phyloP scores from a whole-genome alignment of 2,797 vertebrate genomes.

The Xenentodon cancila region DNA sequence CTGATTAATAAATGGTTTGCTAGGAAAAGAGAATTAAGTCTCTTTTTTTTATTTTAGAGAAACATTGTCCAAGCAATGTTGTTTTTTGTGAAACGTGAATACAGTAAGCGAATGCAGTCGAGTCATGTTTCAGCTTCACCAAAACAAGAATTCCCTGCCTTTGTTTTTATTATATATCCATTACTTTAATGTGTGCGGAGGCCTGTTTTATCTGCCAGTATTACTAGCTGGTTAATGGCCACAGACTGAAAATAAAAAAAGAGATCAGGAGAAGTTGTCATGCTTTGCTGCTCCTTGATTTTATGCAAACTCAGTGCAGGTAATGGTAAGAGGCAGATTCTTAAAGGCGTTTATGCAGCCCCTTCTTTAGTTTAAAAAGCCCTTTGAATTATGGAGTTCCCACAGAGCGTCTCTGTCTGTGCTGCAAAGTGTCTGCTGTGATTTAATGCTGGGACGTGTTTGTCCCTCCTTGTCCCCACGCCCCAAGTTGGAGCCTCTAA shows the following conservation, averaged over 20 bases:
- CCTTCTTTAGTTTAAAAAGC: slow-evolving; percentile 56
- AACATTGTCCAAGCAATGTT: too few species aligned
- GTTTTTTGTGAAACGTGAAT: too few species aligned
- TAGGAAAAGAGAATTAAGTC: too few species aligned
- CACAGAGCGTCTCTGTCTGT: slow-evolving; percentile 28
- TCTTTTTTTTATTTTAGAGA: too few species aligned
- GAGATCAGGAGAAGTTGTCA: slow-evolving; percentile 1
- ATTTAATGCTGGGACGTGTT: slow-evolving; percentile 68
- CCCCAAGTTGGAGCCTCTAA: slow-evolving; percentile 62
- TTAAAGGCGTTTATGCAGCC: slow-evolving; percentile 8
- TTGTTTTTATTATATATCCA: too few species aligned
- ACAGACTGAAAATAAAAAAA: neutral
- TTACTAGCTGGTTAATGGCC: too few species aligned
- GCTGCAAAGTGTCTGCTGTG: slow-evolving; percentile 47
- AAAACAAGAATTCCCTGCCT: too few species aligned
- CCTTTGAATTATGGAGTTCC: slow-evolving; percentile 70
- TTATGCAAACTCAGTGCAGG: slow-evolving; percentile 13
- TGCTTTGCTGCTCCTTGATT: slow-evolving; percentile 20
- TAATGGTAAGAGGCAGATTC: slow-evolving; percentile 40
- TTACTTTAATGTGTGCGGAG: too few species aligned
- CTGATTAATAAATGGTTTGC: too few species aligned
- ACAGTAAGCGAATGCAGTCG: too few species aligned
- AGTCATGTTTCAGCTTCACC: too few species aligned
- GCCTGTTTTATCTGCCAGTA: too few species aligned
- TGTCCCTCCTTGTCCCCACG: slow-evolving; percentile 31